A percentile compares a stretch with the other conserved stretches of the same genome.
These are phyloP conservation scores for Phrynocephalus vlangalii DNA, from an alignment of 2,797 vertebrate genomes.

Conservation along the genomic window DNA sequence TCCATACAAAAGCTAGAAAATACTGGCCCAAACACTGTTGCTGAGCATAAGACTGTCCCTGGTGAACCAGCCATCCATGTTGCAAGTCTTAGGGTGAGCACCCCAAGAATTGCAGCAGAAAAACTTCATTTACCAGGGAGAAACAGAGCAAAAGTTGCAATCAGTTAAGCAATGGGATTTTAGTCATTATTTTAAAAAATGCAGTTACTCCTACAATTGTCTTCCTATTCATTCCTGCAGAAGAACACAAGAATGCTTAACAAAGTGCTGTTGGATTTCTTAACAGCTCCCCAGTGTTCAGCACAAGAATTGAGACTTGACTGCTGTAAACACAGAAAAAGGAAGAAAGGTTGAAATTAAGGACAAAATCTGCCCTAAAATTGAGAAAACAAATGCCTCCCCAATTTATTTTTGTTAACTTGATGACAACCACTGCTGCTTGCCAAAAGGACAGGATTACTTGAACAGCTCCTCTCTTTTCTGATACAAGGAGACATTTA, in stretches of 20 bases:
- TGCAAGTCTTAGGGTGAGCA: too few species aligned
- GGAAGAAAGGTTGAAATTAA: constrained; percentile 59
- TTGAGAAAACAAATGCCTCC: constrained; percentile 45
- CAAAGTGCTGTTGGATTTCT: neutral
- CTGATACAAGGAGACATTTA: neutral
- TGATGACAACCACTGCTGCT: neutral
- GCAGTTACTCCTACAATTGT: constrained; percentile 61
- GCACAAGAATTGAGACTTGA: constrained; percentile 50
- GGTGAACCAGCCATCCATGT: too few species aligned
- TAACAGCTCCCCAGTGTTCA: constrained; percentile 54
- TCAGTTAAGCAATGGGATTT: too few species aligned
- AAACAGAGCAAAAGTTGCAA: too few species aligned
- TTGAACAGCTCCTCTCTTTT: constrained; percentile 18
- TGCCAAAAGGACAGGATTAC: constrained; percentile 35
- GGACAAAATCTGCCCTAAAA: constrained; percentile 47
- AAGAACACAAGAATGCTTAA: neutral
- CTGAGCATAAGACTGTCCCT: too few species aligned
- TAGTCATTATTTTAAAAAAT: constrained; percentile 32
- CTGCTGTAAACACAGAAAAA: constrained; percentile 60
- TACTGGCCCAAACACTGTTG: neutral
- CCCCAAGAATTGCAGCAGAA: too few species aligned
- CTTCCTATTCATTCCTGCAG: too few species aligned
- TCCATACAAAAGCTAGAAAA: constrained; percentile 44
- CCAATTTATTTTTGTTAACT: constrained; percentile 31
- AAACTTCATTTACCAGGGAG: too few species aligned